Percentiles rank a stretch among this genome's conserved stretches.
Evolutionary conservation across 1,140 invertebrate genomes (phyloP).

Genomic region (Drosophila yakuba): DNA sequence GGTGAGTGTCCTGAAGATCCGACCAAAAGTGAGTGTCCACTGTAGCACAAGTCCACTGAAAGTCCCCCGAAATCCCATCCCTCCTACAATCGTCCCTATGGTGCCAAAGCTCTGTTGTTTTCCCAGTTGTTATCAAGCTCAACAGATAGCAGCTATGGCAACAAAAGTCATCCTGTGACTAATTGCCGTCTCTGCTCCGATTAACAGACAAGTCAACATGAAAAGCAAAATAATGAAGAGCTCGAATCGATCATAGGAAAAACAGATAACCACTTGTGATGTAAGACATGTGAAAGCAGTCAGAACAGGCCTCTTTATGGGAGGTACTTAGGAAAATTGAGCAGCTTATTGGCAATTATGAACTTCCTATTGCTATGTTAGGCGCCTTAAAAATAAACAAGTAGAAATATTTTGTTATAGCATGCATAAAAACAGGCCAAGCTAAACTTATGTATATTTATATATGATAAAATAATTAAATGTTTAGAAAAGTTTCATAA

Average conservation of each 20-base stretch:
- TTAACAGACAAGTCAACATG: conserved; percentile 26
- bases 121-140: conserved; percentile 27
- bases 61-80: conserved; percentile 4
- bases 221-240: not conserved
- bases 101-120: conserved; percentile 41
- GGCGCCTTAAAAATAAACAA: no score
- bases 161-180: conserved; percentile 11
- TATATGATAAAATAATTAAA: no score
- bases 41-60: conserved; percentile 41
- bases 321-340: not conserved
- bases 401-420: no score
- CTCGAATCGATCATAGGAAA: not conserved
- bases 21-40: conserved; percentile 78
- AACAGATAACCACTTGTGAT: not conserved
- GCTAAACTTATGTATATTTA: no score
- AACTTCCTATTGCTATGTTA: no score
- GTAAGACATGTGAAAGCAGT: not conserved
- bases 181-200: conserved; percentile 1
- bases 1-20: conserved; percentile 88
- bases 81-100: not conserved
- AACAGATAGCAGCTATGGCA: conserved; percentile 13
- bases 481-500: no score
- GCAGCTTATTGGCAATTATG: not conserved
- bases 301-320: not conserved
- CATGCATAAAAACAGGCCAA: no score